phyloP scores from a whole-genome alignment of 23 tunicate species.

The Corella eumyota region DNA sequence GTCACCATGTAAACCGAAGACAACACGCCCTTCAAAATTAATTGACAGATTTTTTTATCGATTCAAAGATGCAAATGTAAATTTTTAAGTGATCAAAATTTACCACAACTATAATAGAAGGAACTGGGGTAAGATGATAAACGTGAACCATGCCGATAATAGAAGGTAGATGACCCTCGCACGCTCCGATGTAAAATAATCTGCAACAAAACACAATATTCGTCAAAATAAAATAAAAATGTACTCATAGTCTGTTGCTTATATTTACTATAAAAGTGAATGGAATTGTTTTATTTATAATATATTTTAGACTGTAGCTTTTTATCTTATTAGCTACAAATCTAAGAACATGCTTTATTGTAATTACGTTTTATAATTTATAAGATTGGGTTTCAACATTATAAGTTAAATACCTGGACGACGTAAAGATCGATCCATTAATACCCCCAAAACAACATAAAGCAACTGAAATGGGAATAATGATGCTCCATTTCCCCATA shows the following conservation, averaged over 20 bases:
- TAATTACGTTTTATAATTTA: neutral
- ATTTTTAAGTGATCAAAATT: too few relatives aligned
- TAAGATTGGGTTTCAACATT: neutral
- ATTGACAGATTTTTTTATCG: neutral
- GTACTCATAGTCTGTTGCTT: too few relatives aligned
- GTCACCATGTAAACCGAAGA: conserved; percentile 22
- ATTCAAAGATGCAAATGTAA: too few relatives aligned
- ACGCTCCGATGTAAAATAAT: conserved; percentile 33
- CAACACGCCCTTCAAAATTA: conserved; percentile 11
- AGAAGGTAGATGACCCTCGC: conserved; percentile 37
- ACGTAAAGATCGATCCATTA: conserved; percentile 42
- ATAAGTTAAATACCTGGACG: conserved; percentile 16
- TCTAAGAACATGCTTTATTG: neutral
- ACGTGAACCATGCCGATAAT: conserved; percentile 30
- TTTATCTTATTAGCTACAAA: too few relatives aligned
- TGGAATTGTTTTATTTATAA: too few relatives aligned
- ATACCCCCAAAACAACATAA: conserved; percentile 49
- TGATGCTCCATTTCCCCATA: conserved; percentile 16
- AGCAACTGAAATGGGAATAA: conserved; percentile 29
- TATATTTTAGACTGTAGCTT: too few relatives aligned
- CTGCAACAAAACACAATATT: conserved; percentile 1
- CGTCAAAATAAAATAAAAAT: too few relatives aligned
- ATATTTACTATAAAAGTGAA: too few relatives aligned
- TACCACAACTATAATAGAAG: conserved; percentile 23
- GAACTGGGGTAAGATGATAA: conserved; percentile 11